Evolutionary conservation across 2,888 invertebrate species (phyloP).

Genomic region (Apeira syringaria): DNA sequence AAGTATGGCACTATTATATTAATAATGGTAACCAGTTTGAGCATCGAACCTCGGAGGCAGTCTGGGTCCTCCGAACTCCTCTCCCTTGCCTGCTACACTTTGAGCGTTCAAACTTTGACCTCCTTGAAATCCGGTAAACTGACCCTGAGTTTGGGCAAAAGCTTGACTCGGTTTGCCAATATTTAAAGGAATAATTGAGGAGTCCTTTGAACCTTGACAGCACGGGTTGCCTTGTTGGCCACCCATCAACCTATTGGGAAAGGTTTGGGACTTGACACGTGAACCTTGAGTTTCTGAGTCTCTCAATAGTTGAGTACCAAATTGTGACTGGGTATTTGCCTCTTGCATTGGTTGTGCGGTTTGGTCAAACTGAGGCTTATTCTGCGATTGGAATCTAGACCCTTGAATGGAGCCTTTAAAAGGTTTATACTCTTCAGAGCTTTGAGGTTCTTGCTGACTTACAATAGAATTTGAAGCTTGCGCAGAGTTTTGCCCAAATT

Average conservation of each 20-base stretch:
- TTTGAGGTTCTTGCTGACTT: conserved; percentile 5
- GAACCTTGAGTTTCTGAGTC: neutral
- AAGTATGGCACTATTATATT: conserved; percentile 37
- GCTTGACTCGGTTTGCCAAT: conserved; percentile 23
- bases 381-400: conserved; percentile 5
- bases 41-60: conserved; percentile 63
- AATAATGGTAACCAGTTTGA: conserved; percentile 70
- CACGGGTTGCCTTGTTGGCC: conserved; percentile 17
- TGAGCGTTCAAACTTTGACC: conserved; percentile 32
- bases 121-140: conserved; percentile 30
- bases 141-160: conserved; percentile 19
- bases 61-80: conserved; percentile 59
- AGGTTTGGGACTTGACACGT: conserved; percentile 8
- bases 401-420: neutral
- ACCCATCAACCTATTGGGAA: conserved; percentile 16
- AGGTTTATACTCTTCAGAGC: conserved; percentile 5
- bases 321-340: conserved; percentile 5
- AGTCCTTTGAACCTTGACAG: conserved; percentile 20
- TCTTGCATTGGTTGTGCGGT: conserved; percentile 9
- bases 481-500: conserved; percentile 17
- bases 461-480: conserved; percentile 11
- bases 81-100: conserved; percentile 47
- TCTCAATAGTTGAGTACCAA: conserved; percentile 1
- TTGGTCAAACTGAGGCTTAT: conserved; percentile 15
- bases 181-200: conserved; percentile 16